Base-by-base conservation (phyloP, 2,888 invertebrate species). In the Scrobipalpa costella region DNA sequence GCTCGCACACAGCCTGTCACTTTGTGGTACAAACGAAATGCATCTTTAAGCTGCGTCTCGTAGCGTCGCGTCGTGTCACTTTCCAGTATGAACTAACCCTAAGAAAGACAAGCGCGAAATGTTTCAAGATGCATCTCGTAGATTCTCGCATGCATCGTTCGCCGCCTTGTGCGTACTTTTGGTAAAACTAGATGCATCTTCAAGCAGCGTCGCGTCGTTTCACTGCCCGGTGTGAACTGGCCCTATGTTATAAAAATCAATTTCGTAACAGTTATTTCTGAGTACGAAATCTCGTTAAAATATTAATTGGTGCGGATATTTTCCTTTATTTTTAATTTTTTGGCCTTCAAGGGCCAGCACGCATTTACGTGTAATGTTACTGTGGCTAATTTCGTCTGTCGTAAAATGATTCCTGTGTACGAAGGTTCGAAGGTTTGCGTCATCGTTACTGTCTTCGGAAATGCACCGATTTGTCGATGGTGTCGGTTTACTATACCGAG, bases 321-420 rank as follows among this genome's bases (percentile, higher is more conserved):
- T 65, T 67, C 57, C 49, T 59, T 59, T 59, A 44, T n/a, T 36
- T 58, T 58, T 58, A 15, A 58, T 58, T 49, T 44, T 47, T n/a
- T 65, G 74, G 73, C 74, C 76, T 78, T 77, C 77, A 73, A 78
- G 78, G 76, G 75, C 73, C 68, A 66, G 21, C 49, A 21, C 50
- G 34, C 49, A 52, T 52, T 59, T 66, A 67, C 66, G 65, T 60
- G 57, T 64, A 33, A 27, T 62, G 67, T 73, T 70, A 74, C 71
- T 71, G 62, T 64, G 67, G 72, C 71, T 75, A 72, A 74, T 72
- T 74, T 74, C 77, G 69, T 69, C 69, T 65, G 72, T 66, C 69
- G 72, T 75, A 73, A 75, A 75, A 69, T 71, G 66, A 67, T 67
- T 69, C 71, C 65, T 66, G 69, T 66, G 47, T 11, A 65, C 64